A percentile compares a stretch with the other conserved stretches of the same genome.
Conservation (phyloP, 2,888 invertebrate species). For the Aromia moschata region DNA sequence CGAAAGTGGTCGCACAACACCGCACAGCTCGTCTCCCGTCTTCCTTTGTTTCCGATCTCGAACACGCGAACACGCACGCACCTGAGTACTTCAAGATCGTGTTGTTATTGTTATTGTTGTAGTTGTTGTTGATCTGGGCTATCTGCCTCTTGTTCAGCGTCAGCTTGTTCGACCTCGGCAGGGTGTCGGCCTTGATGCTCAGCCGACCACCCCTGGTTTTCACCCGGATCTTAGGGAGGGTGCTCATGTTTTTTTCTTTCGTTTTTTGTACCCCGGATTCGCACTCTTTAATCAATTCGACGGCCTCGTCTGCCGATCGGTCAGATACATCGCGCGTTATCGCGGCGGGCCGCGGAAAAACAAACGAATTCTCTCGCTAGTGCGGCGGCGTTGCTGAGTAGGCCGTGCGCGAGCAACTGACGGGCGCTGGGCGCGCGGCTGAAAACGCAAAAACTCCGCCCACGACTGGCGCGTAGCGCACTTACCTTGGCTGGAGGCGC, state of each 20-base stretch:
- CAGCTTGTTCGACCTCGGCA: conserved; percentile 47
- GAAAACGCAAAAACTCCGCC: conserved; percentile 9
- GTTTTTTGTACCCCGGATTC: too few species aligned
- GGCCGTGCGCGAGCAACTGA: conserved; percentile 29
- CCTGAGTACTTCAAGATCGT: conserved; percentile 48
- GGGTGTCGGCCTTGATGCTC: conserved; percentile 50
- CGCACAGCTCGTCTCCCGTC: neutral
- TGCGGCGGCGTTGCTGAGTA: conserved; percentile 28
- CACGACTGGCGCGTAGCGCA: conserved; percentile 7
- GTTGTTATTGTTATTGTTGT: conserved; percentile 32
- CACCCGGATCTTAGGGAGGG: conserved; percentile 59
- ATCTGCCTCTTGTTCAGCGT: conserved; percentile 36
- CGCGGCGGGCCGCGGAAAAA: conserved; percentile 6
- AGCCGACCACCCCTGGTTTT: conserved; percentile 55
- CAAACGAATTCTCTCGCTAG: conserved; percentile 7
- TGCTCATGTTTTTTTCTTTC: conserved; percentile 48
- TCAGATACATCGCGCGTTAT: conserved; percentile 27
- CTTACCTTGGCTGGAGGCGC: conserved; percentile 63
- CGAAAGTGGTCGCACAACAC: neutral
- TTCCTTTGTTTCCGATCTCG: conserved; percentile 2
- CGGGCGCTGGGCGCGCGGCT: neutral
- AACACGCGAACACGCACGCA: conserved; percentile 27
- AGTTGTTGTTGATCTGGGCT: conserved; percentile 14
- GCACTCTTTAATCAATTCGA: too few species aligned
- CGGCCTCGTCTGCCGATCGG: too few species aligned